Percentiles rank a stretch among this genome's conserved stretches.
These are phyloP conservation scores for Petroica traversi DNA, from an alignment of 2,113 vertebrate species.

Conservation along the genomic window DNA sequence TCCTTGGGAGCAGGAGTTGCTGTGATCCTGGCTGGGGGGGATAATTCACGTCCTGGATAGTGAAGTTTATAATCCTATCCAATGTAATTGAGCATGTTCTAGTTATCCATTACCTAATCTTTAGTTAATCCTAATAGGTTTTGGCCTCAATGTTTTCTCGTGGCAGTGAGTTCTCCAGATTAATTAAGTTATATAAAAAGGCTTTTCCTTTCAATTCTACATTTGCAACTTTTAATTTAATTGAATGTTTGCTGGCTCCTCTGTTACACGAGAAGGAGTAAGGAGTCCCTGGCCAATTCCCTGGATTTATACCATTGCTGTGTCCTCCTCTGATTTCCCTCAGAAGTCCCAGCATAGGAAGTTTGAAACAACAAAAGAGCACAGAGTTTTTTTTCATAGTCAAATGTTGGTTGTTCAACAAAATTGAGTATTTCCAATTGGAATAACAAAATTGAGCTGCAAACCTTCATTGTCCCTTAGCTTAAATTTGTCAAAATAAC, in stretches of 20 bases:
- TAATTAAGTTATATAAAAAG: constrained; percentile 65
- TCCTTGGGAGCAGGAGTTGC: neutral
- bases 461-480: neutral
- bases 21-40: neutral
- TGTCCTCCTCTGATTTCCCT: neutral
- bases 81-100: constrained; percentile 60
- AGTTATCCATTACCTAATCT: constrained; percentile 67
- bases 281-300: neutral
- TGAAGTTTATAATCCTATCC: constrained; percentile 65
- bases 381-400: neutral
- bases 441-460: neutral
- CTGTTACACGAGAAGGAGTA: neutral
- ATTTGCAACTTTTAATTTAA: constrained; percentile 48
- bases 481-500: neutral
- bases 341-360: neutral
- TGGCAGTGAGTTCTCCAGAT: constrained; percentile 57
- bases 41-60: constrained; percentile 32
- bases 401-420: neutral
- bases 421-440: rapidly evolving
- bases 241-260: neutral
- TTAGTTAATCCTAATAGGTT: constrained; percentile 66
- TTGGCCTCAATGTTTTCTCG: constrained; percentile 61
- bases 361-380: neutral
- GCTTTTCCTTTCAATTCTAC: constrained; percentile 61
- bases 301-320: neutral